A percentile compares a stretch with the other conserved stretches of the same genome.
Conservation (phyloP, 1,140 invertebrate species). For the Thaumatotibia leucotreta region DNA sequence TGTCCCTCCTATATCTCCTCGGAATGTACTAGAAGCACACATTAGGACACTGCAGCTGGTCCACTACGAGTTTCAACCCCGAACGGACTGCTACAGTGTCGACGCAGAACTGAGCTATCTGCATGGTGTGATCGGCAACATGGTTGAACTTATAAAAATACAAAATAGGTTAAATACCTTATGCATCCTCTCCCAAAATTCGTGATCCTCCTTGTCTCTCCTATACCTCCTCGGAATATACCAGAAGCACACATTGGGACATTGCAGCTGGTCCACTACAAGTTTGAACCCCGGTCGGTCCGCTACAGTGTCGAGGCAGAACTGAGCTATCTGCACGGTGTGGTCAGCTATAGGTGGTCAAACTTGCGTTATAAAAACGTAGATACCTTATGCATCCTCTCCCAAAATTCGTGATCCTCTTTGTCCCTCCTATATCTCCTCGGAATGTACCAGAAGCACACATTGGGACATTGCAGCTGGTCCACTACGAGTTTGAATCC, state of each 20-base stretch:
- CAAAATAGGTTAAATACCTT: conserved; percentile 68
- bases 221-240: conserved; percentile 90
- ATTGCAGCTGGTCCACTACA: conserved; percentile 80
- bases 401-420: conserved; percentile 83
- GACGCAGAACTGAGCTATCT: conserved; percentile 78
- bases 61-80: conserved; percentile 80
- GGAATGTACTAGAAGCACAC: conserved; percentile 97
- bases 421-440: conserved; percentile 79
- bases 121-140: conserved; percentile 82
- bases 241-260: conserved; percentile 95
- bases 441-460: conserved; percentile 97
- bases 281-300: conserved; percentile 78
- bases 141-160: too few relatives aligned
- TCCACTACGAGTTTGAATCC: conserved; percentile 81
- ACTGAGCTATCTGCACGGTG: conserved; percentile 79
- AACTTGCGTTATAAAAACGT: conserved; percentile 15
- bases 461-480: conserved; percentile 85
- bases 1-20: conserved; percentile 78
- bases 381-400: conserved; percentile 79
- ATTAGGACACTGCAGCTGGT: conserved; percentile 85
- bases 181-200: conserved; percentile 83
- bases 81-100: conserved; percentile 62
- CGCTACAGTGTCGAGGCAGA: conserved; percentile 75
- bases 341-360: too few relatives aligned
- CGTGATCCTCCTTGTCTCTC: conserved; percentile 75